Conservation (phyloP, 2,113 vertebrate genomes). For the Clarias macrocephalus region DNA sequence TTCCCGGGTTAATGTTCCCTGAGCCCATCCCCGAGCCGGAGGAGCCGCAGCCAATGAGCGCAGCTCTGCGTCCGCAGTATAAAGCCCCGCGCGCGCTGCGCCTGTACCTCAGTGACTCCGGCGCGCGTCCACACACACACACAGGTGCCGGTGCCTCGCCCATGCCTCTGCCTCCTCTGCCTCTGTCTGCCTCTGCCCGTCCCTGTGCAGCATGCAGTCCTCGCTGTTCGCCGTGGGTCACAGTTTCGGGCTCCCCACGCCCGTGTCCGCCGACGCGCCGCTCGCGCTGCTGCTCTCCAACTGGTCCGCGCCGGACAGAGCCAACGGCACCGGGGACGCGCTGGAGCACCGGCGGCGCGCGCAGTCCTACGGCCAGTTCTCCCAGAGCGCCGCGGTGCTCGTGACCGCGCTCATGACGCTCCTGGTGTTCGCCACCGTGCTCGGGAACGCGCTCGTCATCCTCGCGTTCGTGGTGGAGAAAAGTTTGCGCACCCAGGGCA, state of each 20-base stretch:
- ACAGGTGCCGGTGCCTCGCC: neutral
- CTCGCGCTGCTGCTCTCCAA: constrained; percentile 45
- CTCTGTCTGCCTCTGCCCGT: neutral
- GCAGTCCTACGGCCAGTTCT: constrained; percentile 62
- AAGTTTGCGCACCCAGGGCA: constrained; percentile 71
- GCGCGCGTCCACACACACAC: neutral
- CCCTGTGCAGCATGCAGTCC: constrained; percentile 52
- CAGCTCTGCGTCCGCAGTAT: neutral
- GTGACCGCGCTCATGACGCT: constrained; percentile 72
- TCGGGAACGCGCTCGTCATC: constrained; percentile 75
- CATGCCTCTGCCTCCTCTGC: neutral
- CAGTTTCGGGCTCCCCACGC: constrained; percentile 45
- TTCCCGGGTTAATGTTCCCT: neutral
- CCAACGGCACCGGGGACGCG: constrained; percentile 48
- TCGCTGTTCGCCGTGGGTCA: constrained; percentile 27
- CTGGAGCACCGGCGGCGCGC: constrained; percentile 53
- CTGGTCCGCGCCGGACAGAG: constrained; percentile 39
- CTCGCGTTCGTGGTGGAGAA: constrained; percentile 72
- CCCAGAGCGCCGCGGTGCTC: constrained; percentile 61
- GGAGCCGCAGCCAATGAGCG: neutral
- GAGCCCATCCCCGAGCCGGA: neutral
- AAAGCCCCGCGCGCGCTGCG: neutral
- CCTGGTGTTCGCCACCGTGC: constrained; percentile 69
- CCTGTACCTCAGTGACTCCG: neutral
- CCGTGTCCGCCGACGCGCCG: constrained; percentile 38